These are phyloP conservation scores for Rhinogobio ventralis DNA, from an alignment of 2,797 vertebrate species.

Conservation along the genomic window DNA sequence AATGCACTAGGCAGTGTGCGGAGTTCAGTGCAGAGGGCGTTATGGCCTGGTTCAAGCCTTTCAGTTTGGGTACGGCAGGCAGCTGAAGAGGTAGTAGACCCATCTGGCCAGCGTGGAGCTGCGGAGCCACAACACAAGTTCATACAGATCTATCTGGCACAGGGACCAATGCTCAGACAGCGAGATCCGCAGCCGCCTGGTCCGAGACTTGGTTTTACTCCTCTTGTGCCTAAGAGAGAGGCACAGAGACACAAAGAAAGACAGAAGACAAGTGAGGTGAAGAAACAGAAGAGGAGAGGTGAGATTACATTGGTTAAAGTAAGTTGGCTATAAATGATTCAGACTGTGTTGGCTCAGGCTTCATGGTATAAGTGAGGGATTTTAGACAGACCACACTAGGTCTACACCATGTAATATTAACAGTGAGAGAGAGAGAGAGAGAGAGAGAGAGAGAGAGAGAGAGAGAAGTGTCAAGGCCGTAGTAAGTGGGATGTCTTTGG, in stretches of 20 bases:
- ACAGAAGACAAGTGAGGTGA: background rate
- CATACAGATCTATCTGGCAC: slow-evolving; percentile 85
- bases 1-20: background rate
- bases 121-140: slow-evolving; percentile 84
- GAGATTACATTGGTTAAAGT: slow-evolving; percentile 49
- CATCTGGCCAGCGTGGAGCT: slow-evolving; percentile 76
- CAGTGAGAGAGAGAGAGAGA: slow-evolving; percentile 5
- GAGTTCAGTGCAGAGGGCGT: background rate
- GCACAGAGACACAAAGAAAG: slow-evolving; percentile 52
- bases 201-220: slow-evolving; percentile 78
- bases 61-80: slow-evolving; percentile 67
- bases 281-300: background rate
- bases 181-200: slow-evolving; percentile 79
- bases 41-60: background rate
- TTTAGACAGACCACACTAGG: slow-evolving; percentile 43
- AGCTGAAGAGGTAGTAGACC: slow-evolving; percentile 74
- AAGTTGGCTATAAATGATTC: slow-evolving; percentile 55
- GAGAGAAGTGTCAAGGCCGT: slow-evolving; percentile 26
- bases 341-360: slow-evolving; percentile 42
- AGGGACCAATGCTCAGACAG: slow-evolving; percentile 81
- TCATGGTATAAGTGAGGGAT: slow-evolving; percentile 44
- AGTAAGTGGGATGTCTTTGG: slow-evolving; percentile 36
- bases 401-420: slow-evolving; percentile 63
- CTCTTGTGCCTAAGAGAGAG: slow-evolving; percentile 82
- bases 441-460: slow-evolving; percentile 1